These are phyloP conservation scores for Callionymus lyra DNA, from an alignment of 2,113 vertebrate species.

Conservation along the genomic window DNA sequence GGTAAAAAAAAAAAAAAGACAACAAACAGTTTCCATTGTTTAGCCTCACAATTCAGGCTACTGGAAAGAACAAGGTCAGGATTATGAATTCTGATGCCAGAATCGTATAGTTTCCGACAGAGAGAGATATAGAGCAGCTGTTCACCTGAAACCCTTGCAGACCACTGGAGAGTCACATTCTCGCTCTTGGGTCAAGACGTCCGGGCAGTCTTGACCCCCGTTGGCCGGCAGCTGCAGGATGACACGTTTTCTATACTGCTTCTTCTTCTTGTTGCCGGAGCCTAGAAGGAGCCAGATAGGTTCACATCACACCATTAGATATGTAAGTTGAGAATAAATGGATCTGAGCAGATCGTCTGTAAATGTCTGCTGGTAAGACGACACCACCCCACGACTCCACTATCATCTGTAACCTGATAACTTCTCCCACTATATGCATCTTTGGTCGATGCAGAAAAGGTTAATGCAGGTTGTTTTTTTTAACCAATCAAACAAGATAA, in stretches of 20 bases:
- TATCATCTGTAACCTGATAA: too few species aligned
- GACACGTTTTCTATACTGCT: slow-evolving; percentile 80
- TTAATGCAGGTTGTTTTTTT: too few species aligned
- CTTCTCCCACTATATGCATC: too few species aligned
- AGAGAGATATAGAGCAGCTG: neutral
- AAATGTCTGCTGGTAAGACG: too few species aligned
- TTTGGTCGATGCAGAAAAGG: too few species aligned
- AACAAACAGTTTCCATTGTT: too few species aligned
- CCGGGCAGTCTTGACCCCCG: slow-evolving; percentile 85
- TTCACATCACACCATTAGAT: neutral
- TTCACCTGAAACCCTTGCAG: slow-evolving; percentile 84
- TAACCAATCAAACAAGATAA: too few species aligned
- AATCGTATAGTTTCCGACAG: neutral
- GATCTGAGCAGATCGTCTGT: too few species aligned
- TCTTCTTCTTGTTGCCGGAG: slow-evolving; percentile 57
- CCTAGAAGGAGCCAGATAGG: slow-evolving; percentile 50
- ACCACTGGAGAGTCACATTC: slow-evolving; percentile 73
- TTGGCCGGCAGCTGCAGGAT: slow-evolving; percentile 84
- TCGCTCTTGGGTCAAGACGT: slow-evolving; percentile 82
- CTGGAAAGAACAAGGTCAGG: neutral
- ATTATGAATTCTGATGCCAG: neutral
- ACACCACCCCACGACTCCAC: too few species aligned
- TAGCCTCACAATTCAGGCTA: too few species aligned
- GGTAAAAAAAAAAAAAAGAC: too few species aligned
- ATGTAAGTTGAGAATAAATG: too few species aligned